phyloP scores from a whole-genome alignment of 1,140 invertebrate species.

The Diabrotica virgifera region DNA sequence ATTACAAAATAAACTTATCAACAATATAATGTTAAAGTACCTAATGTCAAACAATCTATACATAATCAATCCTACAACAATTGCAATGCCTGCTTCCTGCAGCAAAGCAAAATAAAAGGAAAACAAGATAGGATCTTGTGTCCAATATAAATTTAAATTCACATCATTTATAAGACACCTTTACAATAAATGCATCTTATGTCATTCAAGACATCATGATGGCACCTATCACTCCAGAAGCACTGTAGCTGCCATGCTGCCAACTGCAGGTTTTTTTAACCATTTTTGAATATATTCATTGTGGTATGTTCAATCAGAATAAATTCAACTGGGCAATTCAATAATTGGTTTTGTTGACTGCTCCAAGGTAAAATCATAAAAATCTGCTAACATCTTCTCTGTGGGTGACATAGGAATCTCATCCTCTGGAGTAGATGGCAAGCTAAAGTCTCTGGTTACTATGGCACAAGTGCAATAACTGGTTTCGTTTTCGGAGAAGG shows the following conservation, averaged over 20 bases:
- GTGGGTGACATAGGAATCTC: conserved; percentile 35
- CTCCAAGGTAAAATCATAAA: conserved; percentile 46
- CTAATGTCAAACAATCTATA: no score
- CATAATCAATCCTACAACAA: no score
- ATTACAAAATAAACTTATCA: no score
- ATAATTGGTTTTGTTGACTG: conserved; percentile 45
- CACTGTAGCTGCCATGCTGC: conserved; percentile 11
- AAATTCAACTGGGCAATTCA: conserved; percentile 42
- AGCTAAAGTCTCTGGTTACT: conserved; percentile 35
- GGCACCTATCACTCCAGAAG: not conserved
- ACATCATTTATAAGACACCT: not conserved
- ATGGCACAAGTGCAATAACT: conserved; percentile 42
- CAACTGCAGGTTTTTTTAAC: conserved; percentile 8
- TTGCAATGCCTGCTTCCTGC: no score
- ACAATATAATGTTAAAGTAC: no score
- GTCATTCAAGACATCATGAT: not conserved
- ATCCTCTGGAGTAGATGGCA: conserved; percentile 30
- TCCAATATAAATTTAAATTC: not conserved
- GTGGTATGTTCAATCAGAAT: not conserved
- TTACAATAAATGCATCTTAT: not conserved
- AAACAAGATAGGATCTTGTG: conserved; percentile 1
- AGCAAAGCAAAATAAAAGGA: not conserved
- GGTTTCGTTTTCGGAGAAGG: conserved; percentile 22
- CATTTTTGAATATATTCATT: conserved; percentile 7
- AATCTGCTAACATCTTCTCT: conserved; percentile 43